phyloP scores from a whole-genome alignment of 2,888 invertebrate genomes.

The Rapana venosa region DNA sequence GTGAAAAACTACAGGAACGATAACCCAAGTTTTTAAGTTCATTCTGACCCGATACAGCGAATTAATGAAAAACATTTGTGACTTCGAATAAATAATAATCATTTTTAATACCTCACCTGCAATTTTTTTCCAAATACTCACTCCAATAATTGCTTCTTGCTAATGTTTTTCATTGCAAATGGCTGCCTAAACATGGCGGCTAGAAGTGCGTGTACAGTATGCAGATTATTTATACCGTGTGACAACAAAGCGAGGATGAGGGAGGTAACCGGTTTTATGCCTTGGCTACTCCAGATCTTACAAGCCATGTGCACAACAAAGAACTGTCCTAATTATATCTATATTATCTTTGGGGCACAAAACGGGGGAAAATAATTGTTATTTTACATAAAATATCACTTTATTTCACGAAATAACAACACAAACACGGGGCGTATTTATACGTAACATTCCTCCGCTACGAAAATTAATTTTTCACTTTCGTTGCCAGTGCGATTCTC shows the following conservation, averaged over 20 bases:
- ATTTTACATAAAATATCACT: constrained; percentile 27
- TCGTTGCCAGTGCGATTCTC: constrained; percentile 41
- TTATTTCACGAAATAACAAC: constrained; percentile 34
- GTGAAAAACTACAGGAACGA: constrained; percentile 40
- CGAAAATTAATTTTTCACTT: constrained; percentile 50
- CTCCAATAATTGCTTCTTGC: constrained; percentile 49
- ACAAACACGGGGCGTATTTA: constrained; percentile 56
- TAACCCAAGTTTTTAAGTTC: constrained; percentile 39
- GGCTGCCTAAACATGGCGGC: constrained; percentile 57
- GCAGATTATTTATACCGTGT: constrained; percentile 55
- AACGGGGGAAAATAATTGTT: neutral
- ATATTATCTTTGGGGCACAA: constrained; percentile 19
- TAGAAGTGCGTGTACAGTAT: constrained; percentile 55
- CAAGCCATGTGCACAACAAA: constrained; percentile 11
- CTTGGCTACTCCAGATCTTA: constrained; percentile 14
- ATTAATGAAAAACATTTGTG: constrained; percentile 21
- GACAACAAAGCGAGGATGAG: constrained; percentile 50
- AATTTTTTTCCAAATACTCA: constrained; percentile 48
- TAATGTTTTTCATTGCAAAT: constrained; percentile 53
- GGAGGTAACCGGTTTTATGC: constrained; percentile 53
- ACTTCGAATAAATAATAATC: constrained; percentile 22
- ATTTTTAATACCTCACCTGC: constrained; percentile 48
- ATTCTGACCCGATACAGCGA: constrained; percentile 16
- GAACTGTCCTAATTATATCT: neutral
- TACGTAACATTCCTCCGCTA: constrained; percentile 61